A percentile compares a stretch with the other conserved stretches of the same genome.
These are phyloP conservation scores for Cyrtonyx montezumae DNA, from an alignment of 2,113 vertebrate genomes.

Conservation along the genomic window DNA sequence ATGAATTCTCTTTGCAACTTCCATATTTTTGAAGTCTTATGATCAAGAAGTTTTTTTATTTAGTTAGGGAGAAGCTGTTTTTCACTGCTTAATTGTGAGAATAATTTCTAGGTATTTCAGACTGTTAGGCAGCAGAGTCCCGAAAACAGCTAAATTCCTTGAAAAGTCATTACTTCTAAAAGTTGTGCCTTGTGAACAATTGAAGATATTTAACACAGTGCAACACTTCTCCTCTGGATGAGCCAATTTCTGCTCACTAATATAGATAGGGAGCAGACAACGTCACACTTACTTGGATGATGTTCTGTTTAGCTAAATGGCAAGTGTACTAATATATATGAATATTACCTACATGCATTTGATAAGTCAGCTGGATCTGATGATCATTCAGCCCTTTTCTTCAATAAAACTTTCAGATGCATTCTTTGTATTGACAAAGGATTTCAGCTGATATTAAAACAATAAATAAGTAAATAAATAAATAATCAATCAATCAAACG, in stretches of 20 bases:
- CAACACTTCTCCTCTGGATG: no score
- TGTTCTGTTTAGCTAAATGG: neutral
- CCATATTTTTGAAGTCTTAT: neutral
- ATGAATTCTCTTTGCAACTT: neutral
- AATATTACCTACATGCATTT: neutral
- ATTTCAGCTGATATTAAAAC: neutral
- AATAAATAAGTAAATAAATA: neutral
- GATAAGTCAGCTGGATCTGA: neutral
- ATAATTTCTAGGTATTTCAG: neutral
- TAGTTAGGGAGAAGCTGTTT: neutral
- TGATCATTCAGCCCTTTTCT: neutral
- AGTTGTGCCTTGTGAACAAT: neutral
- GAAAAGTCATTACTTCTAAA: neutral
- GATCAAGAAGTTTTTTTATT: neutral
- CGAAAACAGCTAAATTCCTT: fast-evolving
- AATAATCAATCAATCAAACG: neutral
- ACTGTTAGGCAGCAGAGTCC: fast-evolving
- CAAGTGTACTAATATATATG: fast-evolving
- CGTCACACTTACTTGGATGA: fast-evolving
- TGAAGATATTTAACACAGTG: no score
- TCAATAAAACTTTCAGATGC: neutral
- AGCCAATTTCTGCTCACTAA: neutral
- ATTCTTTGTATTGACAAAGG: neutral
- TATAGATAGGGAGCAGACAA: neutral
- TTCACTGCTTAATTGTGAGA: neutral